These are phyloP conservation scores for Panulirus ornatus DNA, from an alignment of 1,140 invertebrate genomes.

Conservation along the genomic window DNA sequence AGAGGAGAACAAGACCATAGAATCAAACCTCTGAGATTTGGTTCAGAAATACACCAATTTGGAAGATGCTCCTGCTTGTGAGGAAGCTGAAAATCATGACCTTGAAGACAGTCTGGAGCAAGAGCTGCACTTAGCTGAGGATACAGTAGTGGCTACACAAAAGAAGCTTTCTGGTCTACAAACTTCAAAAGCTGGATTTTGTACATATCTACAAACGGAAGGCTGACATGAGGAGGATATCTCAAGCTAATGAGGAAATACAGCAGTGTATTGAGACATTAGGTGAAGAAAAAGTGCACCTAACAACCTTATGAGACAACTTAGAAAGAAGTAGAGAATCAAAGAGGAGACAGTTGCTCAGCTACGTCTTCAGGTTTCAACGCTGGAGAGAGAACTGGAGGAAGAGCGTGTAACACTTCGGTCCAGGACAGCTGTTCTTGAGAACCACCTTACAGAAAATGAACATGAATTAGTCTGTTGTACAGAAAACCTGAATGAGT, in stretches of 20 bases:
- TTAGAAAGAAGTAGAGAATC: conserved; percentile 33
- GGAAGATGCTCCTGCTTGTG: conserved; percentile 63
- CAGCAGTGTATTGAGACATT: conserved; percentile 66
- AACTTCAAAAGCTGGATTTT: conserved; percentile 60
- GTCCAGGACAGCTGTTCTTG: conserved; percentile 37
- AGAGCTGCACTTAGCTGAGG: conserved; percentile 31
- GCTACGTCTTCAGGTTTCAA: conserved; percentile 3
- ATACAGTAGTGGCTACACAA: conserved; percentile 4
- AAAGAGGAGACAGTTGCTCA: conserved; percentile 23
- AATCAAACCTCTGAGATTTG: conserved; percentile 49
- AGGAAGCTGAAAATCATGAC: conserved; percentile 66
- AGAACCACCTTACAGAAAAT: conserved; percentile 57
- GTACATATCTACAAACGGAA: conserved; percentile 33
- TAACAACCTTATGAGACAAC: conserved; percentile 47
- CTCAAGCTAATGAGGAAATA: conserved; percentile 68
- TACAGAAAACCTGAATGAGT: conserved; percentile 6
- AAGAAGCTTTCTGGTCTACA: conserved; percentile 28
- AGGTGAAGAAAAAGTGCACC: conserved; percentile 61
- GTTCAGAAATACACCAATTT: conserved; percentile 63
- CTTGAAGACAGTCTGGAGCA: conserved; percentile 58
- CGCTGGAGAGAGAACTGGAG: conserved; percentile 42
- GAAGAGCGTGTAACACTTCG: conserved; percentile 41
- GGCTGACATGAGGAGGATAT: conserved; percentile 73
- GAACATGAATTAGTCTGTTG: conserved; percentile 31
- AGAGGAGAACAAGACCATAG: conserved; percentile 38